Conservation (phyloP, 2,888 invertebrate genomes). For the Ptycholaimellus sp. region DNA sequence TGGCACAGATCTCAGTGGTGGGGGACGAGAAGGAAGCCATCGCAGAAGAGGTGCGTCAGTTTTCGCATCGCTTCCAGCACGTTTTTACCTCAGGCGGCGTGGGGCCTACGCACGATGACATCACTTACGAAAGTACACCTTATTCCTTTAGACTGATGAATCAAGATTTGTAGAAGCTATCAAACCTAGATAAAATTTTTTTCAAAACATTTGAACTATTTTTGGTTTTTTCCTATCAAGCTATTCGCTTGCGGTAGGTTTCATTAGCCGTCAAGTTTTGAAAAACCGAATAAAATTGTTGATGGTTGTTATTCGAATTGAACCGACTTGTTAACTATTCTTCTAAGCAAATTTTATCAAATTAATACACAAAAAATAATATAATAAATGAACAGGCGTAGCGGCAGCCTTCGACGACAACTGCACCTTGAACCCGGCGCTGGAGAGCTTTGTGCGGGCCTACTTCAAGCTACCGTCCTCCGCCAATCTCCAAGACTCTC, state of each 20-base stretch:
- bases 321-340: neutral
- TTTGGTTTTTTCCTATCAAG: too few relatives aligned
- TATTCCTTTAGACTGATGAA: constrained; percentile 4
- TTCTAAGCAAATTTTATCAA: neutral
- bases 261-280: neutral
- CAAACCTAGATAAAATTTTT: too few relatives aligned
- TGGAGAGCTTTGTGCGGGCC: constrained; percentile 26
- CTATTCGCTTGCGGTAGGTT: constrained; percentile 1
- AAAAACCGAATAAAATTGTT: too few relatives aligned
- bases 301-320: too few relatives aligned
- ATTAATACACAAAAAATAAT: neutral
- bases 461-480: constrained; percentile 25
- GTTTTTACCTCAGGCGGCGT: constrained; percentile 52
- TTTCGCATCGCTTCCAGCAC: too few relatives aligned
- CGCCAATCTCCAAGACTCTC: constrained; percentile 22
- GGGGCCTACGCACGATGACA: constrained; percentile 53
- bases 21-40: constrained; percentile 42
- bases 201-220: too few relatives aligned
- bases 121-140: constrained; percentile 42
- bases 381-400: constrained; percentile 23
- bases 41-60: constrained; percentile 36
- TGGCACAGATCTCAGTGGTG: constrained; percentile 42
- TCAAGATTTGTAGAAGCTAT: too few relatives aligned
- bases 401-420: constrained; percentile 31
- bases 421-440: constrained; percentile 26